phyloP scores from a whole-genome alignment of 2,888 invertebrate genomes.

The Leucophenga maculata region DNA sequence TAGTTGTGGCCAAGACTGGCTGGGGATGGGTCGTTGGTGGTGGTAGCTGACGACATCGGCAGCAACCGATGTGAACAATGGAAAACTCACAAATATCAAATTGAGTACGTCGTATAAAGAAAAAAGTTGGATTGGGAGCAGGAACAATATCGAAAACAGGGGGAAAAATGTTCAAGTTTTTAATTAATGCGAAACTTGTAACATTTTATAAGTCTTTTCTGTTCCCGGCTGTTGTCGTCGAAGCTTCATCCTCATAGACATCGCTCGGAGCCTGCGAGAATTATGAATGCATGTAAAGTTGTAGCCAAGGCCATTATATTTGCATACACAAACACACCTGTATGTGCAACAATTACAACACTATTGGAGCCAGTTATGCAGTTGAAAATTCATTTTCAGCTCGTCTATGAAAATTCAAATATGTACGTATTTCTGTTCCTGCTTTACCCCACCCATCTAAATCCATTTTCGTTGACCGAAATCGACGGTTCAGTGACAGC shows the following conservation, averaged over 20 bases:
- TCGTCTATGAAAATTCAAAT: constrained; percentile 28
- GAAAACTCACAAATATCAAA: constrained; percentile 18
- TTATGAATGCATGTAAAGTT: constrained; percentile 17
- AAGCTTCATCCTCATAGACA: not conserved
- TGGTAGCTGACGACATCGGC: not conserved
- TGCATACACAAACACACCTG: not conserved
- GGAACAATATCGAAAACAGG: constrained; percentile 34
- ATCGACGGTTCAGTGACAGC: constrained; percentile 33
- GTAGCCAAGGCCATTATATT: constrained; percentile 7
- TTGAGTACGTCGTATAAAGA: not conserved
- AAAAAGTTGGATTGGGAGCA: constrained; percentile 3
- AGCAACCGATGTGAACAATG: constrained; percentile 1
- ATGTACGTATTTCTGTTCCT: not conserved
- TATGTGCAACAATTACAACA: constrained; percentile 13
- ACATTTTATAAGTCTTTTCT: constrained; percentile 64
- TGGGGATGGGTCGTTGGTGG: not conserved
- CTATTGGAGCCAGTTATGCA: not conserved
- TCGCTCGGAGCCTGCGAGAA: constrained; percentile 15
- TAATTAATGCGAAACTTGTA: constrained; percentile 69
- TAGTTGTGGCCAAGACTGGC: not conserved
- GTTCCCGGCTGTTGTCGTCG: constrained; percentile 40
- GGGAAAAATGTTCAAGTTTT: constrained; percentile 60
- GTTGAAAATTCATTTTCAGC: not conserved
- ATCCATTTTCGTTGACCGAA: constrained; percentile 45
- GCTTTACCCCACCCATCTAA: constrained; percentile 50